These are phyloP conservation scores for Perca flavescens DNA, from an alignment of 2,113 vertebrate genomes.

Conservation along the genomic window DNA sequence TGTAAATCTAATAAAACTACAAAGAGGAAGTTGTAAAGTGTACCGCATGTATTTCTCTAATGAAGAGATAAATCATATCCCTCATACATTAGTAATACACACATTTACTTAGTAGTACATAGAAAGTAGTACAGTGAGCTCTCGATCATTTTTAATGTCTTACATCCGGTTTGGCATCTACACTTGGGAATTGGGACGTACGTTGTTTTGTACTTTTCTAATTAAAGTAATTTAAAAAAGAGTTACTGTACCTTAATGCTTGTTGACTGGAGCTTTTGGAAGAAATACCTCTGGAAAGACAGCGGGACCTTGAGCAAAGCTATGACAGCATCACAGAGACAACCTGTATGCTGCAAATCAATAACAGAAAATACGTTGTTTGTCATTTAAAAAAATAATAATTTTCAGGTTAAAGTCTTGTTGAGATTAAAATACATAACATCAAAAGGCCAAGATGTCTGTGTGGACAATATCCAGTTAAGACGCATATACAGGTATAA, in stretches of 20 bases:
- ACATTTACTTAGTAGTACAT: neutral
- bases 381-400: too few relatives aligned
- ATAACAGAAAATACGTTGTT: conserved; percentile 4
- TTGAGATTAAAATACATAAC: neutral
- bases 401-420: neutral
- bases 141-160: neutral
- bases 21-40: neutral
- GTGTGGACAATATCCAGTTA: neutral
- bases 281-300: conserved; percentile 98
- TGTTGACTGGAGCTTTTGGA: conserved; percentile 98
- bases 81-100: neutral
- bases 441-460: neutral
- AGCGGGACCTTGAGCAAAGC: conserved; percentile 95
- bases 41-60: neutral
- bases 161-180: neutral
- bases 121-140: neutral
- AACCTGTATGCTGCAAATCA: conserved; percentile 91
- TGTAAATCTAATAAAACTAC: neutral
- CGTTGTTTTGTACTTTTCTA: neutral
- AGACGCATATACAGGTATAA: neutral
- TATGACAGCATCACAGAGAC: conserved; percentile 94
- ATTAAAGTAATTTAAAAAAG: neutral
- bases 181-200: neutral
- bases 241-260: conserved; percentile 92
- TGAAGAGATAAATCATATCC: neutral